A percentile compares a stretch with the other conserved stretches of the same genome.
Evolutionary conservation across 2,888 invertebrate genomes (phyloP).

Genomic region (Himalopsyche tibetana): DNA sequence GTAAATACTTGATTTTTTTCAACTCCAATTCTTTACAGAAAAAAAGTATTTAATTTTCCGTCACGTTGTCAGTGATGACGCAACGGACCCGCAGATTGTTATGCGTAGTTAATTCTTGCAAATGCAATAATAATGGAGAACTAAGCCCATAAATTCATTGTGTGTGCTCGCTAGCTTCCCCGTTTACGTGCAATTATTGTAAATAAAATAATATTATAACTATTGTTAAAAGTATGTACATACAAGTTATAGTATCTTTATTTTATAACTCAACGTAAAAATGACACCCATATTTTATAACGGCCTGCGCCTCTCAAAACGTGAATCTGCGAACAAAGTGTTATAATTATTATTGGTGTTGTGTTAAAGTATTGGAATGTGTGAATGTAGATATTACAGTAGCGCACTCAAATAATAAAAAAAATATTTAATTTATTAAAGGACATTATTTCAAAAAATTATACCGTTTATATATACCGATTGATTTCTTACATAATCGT

Average conservation of each 20-base stretch:
- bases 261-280: constrained; percentile 1
- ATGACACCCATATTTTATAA: neutral
- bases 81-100: neutral
- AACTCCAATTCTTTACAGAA: no score
- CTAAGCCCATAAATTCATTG: neutral
- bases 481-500: no score
- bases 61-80: constrained; percentile 18
- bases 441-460: no score
- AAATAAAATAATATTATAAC: neutral
- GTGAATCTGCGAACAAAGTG: no score
- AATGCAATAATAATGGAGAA: neutral
- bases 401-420: no score
- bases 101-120: neutral
- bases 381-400: no score
- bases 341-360: no score
- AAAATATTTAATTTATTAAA: no score
- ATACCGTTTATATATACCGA: no score
- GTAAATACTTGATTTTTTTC: no score
- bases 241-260: neutral
- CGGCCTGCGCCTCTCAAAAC: neutral
- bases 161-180: neutral
- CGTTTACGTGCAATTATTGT: constrained; percentile 5
- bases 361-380: no score
- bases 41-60: neutral
- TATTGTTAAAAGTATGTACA: neutral